Conservation (phyloP, 2,888 invertebrate genomes). For the Elysia crispata region DNA sequence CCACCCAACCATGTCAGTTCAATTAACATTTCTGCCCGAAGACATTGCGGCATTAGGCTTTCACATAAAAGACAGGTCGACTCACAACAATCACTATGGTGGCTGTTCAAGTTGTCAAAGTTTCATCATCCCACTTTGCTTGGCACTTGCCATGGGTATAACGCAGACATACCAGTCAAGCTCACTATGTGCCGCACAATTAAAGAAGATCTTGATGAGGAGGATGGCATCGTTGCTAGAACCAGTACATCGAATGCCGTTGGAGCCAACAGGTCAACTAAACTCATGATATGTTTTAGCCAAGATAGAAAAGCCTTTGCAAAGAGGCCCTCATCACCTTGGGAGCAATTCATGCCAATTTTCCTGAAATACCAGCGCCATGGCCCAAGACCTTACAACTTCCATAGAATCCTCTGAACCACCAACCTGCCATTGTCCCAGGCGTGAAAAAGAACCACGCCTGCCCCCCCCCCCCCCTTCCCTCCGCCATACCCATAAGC, state of each 20-base stretch:
- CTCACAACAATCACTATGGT: slow-evolving; percentile 39
- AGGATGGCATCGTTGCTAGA: slow-evolving; percentile 55
- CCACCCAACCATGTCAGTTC: neutral
- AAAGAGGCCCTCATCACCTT: no score
- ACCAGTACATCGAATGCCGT: neutral
- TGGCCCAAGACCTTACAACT: neutral
- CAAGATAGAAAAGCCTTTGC: no score
- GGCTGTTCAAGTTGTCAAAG: slow-evolving; percentile 55
- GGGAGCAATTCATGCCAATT: no score
- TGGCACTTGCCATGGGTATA: slow-evolving; percentile 54
- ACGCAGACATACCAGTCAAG: slow-evolving; percentile 53
- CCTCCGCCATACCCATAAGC: no score
- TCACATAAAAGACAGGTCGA: neutral
- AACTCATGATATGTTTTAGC: no score
- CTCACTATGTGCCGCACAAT: slow-evolving; percentile 61
- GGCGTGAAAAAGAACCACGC: slow-evolving; percentile 2
- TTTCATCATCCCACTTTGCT: slow-evolving; percentile 57
- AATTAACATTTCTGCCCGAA: neutral
- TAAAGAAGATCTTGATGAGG: slow-evolving; percentile 57
- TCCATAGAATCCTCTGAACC: no score
- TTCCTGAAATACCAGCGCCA: neutral
- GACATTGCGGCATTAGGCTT: neutral
- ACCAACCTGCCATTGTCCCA: no score
- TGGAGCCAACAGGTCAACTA: neutral
- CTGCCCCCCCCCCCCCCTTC: no score